Conservation (phyloP, 1,140 invertebrate genomes). For the Eurosta solidaginis region DNA sequence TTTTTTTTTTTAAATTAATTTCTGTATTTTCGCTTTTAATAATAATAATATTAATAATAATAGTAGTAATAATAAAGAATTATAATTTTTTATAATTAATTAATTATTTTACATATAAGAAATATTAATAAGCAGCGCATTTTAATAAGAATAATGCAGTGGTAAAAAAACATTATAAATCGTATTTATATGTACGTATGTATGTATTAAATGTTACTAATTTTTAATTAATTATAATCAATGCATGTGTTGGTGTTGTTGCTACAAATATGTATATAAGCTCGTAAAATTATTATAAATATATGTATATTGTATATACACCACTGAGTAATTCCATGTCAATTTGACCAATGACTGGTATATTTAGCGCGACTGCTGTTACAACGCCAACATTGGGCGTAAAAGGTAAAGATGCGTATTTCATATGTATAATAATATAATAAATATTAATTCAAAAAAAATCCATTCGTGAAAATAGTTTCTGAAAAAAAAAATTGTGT, state of each 20-base stretch:
- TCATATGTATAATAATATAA: too few relatives aligned
- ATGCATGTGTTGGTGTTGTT: slow-evolving; percentile 9
- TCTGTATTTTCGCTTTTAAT: not conserved
- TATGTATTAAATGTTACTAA: not conserved
- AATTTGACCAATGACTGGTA: too few relatives aligned
- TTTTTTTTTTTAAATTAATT: not conserved
- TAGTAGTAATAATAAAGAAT: not conserved
- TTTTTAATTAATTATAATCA: slow-evolving; percentile 12
- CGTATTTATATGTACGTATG: not conserved
- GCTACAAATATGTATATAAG: not conserved
- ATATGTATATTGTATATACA: not conserved
- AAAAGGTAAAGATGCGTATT: too few relatives aligned
- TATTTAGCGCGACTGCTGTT: too few relatives aligned
- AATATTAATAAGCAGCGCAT: not conserved
- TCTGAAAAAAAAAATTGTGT: too few relatives aligned
- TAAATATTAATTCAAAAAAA: too few relatives aligned
- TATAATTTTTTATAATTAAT: not conserved
- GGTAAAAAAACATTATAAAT: not conserved
- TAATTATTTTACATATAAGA: slow-evolving; percentile 11
- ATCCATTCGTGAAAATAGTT: too few relatives aligned
- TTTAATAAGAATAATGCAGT: not conserved
- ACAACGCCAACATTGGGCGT: too few relatives aligned
- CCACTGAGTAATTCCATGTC: not conserved
- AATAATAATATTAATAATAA: not conserved
- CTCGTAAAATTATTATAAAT: not conserved